These are phyloP conservation scores for Plemyria rubiginata DNA, from an alignment of 2,888 invertebrate genomes.

Conservation along the genomic window DNA sequence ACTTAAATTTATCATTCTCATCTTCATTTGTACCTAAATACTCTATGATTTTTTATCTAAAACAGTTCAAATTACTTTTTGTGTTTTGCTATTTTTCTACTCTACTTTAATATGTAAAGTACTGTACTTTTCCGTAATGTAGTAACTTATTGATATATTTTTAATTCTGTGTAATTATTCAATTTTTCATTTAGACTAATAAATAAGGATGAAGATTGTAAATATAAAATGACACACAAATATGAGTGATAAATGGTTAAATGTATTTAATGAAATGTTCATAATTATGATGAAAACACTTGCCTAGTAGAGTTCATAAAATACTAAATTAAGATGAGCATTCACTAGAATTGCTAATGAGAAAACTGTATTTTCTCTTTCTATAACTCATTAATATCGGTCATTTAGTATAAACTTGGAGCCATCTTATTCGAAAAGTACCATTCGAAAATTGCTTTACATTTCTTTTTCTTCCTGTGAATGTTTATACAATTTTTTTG, in stretches of 20 bases:
- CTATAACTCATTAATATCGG: too few species aligned
- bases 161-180: background rate
- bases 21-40: constrained; percentile 4
- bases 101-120: background rate
- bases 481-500: too few species aligned
- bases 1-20: background rate
- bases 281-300: too few species aligned
- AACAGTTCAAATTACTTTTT: too few species aligned
- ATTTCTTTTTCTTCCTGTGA: too few species aligned
- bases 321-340: too few species aligned
- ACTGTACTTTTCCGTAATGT: background rate
- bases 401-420: too few species aligned
- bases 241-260: constrained; percentile 62
- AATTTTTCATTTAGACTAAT: constrained; percentile 11
- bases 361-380: background rate
- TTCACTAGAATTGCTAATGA: background rate
- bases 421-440: too few species aligned
- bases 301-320: too few species aligned
- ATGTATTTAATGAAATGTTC: constrained; percentile 5
- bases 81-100: background rate
- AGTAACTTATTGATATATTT: background rate
- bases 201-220: constrained; percentile 50
- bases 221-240: constrained; percentile 62
- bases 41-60: background rate
- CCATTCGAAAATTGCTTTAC: too few species aligned